These are phyloP conservation scores for Poecilia gillii DNA, from an alignment of 2,797 vertebrate genomes.

Conservation along the genomic window DNA sequence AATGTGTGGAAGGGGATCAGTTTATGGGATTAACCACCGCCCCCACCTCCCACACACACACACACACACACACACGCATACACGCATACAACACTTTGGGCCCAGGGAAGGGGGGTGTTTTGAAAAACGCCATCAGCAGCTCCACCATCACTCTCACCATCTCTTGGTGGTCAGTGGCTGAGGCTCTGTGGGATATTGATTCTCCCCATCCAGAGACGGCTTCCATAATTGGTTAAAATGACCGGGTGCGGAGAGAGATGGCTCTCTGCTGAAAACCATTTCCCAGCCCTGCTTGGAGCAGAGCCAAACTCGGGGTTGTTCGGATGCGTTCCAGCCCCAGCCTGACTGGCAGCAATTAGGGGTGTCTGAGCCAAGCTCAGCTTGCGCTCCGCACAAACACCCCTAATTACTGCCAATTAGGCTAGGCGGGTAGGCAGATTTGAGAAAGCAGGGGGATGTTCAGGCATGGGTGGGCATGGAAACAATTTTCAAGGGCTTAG, in stretches of 20 bases:
- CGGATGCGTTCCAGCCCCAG: conserved; percentile 87
- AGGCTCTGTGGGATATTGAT: conserved; percentile 84
- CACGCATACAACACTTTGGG: conserved; percentile 49
- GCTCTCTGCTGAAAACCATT: conserved; percentile 86
- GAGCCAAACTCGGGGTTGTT: conserved; percentile 85
- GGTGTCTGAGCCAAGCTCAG: conserved; percentile 88
- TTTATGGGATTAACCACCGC: conserved; percentile 39
- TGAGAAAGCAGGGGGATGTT: conserved; percentile 85
- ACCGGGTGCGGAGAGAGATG: conserved; percentile 85
- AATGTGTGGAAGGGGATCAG: conserved; percentile 59
- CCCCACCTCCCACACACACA: neutral
- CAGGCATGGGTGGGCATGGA: conserved; percentile 87
- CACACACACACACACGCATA: neutral
- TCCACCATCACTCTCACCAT: conserved; percentile 79
- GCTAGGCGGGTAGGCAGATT: conserved; percentile 87
- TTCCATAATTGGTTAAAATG: conserved; percentile 89
- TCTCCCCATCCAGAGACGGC: conserved; percentile 82
- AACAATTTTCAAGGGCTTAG: conserved; percentile 87
- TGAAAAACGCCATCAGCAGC: conserved; percentile 74
- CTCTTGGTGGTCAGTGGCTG: conserved; percentile 79
- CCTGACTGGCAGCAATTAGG: conserved; percentile 91
- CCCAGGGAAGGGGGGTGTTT: conserved; percentile 52
- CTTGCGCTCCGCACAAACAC: conserved; percentile 83
- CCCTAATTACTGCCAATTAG: conserved; percentile 90
- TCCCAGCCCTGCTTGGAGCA: conserved; percentile 86